Evolutionary conservation across 2,113 vertebrate species (phyloP).

Genomic region (Fregetta grallaria): DNA sequence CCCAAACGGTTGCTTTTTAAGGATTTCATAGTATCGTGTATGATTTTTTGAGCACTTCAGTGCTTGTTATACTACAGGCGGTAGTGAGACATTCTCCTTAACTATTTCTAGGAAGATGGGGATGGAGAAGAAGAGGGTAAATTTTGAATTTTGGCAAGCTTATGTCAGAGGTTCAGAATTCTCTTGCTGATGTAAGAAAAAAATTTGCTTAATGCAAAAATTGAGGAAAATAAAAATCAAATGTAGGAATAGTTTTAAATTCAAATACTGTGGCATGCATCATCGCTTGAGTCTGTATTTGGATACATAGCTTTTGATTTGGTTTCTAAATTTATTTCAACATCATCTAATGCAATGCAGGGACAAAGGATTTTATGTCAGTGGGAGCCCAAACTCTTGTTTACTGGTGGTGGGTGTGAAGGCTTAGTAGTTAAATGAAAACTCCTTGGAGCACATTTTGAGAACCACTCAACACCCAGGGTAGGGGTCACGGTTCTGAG

Average conservation of each 20-base stretch:
- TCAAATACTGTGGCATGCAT: background rate
- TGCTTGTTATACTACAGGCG: background rate
- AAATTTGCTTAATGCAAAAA: background rate
- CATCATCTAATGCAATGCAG: background rate
- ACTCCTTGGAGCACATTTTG: background rate
- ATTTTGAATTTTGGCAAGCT: background rate
- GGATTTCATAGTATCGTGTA: background rate
- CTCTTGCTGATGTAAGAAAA: background rate
- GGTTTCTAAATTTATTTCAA: background rate
- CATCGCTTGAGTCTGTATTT: background rate
- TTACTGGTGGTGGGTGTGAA: background rate
- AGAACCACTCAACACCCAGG: background rate
- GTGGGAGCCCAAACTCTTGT: background rate
- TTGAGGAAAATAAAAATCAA: background rate
- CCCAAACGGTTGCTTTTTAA: background rate
- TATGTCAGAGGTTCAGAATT: background rate
- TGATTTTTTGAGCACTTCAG: background rate
- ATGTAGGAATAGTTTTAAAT: background rate
- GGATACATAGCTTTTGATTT: background rate
- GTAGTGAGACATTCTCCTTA: background rate
- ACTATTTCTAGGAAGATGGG: background rate
- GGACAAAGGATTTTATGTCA: background rate
- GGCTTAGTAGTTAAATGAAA: background rate
- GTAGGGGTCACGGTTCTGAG: background rate
- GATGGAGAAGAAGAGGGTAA: background rate